These are phyloP conservation scores for Psilopsiagon aurifrons DNA, from an alignment of 2,113 vertebrate species.

Conservation along the genomic window DNA sequence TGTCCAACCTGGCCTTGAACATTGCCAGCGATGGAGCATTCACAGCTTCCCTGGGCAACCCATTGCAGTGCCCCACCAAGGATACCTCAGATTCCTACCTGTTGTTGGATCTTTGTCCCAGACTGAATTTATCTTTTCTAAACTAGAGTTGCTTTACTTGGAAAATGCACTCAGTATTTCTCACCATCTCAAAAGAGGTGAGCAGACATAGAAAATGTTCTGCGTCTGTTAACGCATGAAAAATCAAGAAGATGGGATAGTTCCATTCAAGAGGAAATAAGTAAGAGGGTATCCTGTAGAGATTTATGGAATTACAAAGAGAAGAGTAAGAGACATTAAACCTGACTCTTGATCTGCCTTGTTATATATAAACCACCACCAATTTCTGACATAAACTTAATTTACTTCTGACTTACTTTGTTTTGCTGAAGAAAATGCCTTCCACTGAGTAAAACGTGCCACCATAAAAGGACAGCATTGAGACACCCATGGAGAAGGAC, in stretches of 20 bases:
- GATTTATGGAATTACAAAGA: neutral
- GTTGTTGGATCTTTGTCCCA: neutral
- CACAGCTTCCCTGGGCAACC: too few relatives aligned
- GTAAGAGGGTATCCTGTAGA: neutral
- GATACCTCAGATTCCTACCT: neutral
- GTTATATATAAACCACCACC: neutral
- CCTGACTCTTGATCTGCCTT: neutral
- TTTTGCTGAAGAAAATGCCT: neutral
- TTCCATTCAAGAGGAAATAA: neutral
- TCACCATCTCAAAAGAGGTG: neutral
- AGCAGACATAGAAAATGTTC: neutral
- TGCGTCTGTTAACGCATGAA: neutral
- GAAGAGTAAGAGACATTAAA: neutral
- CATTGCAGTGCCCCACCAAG: neutral
- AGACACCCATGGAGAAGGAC: neutral
- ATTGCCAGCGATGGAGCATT: too few relatives aligned
- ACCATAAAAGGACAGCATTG: neutral
- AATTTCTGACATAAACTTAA: neutral
- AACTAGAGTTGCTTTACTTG: neutral
- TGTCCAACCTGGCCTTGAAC: too few relatives aligned
- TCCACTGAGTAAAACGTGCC: neutral
- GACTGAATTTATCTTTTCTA: neutral
- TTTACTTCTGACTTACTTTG: neutral
- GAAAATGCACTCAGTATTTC: neutral
- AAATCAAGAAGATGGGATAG: neutral